A percentile compares a stretch with the other conserved stretches of the same genome.
phyloP scores from a whole-genome alignment of 2,888 invertebrate genomes.

The Trachelus troglodyta region DNA sequence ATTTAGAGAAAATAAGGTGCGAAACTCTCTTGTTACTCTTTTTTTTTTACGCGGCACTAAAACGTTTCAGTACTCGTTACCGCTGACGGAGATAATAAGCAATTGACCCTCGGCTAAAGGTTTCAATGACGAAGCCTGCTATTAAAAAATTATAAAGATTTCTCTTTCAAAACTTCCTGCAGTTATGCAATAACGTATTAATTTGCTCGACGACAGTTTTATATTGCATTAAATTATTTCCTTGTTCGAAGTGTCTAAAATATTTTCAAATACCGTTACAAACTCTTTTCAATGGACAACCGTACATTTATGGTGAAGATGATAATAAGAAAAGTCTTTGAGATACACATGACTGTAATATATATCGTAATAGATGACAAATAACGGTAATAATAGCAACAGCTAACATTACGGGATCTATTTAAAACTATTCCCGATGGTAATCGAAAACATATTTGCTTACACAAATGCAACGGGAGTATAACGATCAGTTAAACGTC shows the following conservation, averaged over 20 bases:
- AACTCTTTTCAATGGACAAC: neutral
- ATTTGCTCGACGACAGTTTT: neutral
- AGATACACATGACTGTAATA: neutral
- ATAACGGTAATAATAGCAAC: neutral
- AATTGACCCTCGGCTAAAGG: constrained; percentile 62
- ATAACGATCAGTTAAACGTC: neutral
- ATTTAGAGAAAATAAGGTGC: neutral
- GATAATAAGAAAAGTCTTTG: neutral
- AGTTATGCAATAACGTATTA: neutral
- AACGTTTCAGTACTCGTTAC: constrained; percentile 43
- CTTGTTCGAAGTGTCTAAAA: neutral
- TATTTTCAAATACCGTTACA: neutral
- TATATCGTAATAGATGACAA: neutral
- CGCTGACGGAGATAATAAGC: constrained; percentile 57
- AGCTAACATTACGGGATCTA: neutral
- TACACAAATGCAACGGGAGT: constrained; percentile 19
- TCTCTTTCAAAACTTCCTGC: neutral
- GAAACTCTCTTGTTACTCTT: neutral
- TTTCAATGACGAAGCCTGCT: constrained; percentile 47
- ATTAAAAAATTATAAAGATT: neutral
- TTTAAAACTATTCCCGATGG: neutral
- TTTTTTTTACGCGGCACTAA: constrained; percentile 39
- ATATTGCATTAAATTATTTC: neutral
- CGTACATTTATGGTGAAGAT: neutral
- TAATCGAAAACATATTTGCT: constrained; percentile 16